These are phyloP conservation scores for Cyclopterus lumpus DNA, from an alignment of 2,797 vertebrate genomes.

Conservation along the genomic window DNA sequence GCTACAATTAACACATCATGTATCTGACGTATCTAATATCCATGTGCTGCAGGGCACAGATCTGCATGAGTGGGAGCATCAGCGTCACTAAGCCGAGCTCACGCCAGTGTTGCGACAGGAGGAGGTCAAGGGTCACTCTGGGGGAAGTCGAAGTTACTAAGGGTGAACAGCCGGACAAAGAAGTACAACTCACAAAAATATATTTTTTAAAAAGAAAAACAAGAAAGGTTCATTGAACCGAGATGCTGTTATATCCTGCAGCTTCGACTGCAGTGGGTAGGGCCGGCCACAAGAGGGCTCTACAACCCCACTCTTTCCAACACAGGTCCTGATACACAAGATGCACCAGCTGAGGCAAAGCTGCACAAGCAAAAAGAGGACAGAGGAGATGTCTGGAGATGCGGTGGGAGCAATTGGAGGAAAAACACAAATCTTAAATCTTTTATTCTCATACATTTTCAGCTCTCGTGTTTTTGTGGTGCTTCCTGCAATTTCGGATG, in stretches of 20 bases:
- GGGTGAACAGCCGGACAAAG: constrained; percentile 25
- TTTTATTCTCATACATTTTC: background rate
- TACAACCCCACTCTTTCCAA: background rate
- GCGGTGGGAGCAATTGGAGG: background rate
- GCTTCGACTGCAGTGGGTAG: background rate
- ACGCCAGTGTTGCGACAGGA: constrained; percentile 20
- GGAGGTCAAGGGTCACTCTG: constrained; percentile 42
- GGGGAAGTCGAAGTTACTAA: constrained; percentile 27
- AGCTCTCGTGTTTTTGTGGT: background rate
- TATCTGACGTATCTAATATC: background rate
- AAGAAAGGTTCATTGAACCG: too few species aligned
- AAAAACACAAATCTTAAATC: too few species aligned
- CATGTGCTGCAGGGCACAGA: constrained; percentile 52
- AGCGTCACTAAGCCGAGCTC: background rate
- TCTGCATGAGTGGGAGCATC: constrained; percentile 39
- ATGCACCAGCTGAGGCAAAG: background rate
- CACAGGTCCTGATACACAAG: background rate
- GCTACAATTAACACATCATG: background rate
- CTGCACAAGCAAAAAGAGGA: background rate
- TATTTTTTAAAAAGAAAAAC: background rate
- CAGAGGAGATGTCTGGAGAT: background rate
- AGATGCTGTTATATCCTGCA: too few species aligned
- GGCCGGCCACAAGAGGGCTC: constrained; percentile 31
- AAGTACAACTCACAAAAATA: constrained; percentile 32
- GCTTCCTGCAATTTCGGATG: background rate